Evolutionary conservation across 2,888 invertebrate genomes (phyloP).

Genomic region (Meteorus cinctellus): DNA sequence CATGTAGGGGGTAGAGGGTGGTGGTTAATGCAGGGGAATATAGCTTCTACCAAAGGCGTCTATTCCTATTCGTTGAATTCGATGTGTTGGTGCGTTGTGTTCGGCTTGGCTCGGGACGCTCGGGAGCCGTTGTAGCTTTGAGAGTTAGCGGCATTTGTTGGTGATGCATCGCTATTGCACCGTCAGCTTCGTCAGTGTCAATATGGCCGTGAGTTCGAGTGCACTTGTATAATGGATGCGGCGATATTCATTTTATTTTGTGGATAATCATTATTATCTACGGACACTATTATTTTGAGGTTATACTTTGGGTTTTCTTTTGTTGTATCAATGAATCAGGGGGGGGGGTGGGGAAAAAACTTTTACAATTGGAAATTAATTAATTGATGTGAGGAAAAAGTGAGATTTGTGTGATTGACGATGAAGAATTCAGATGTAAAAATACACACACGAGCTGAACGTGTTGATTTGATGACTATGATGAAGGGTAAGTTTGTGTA

Average conservation of each 20-base stretch:
- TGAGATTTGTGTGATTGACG: background rate
- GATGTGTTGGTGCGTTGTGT: background rate
- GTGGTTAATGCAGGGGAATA: background rate
- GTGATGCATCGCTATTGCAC: constrained; percentile 1
- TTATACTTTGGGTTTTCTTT: background rate
- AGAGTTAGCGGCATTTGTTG: background rate
- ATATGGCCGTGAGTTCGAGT: constrained; percentile 51
- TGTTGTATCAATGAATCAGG: background rate
- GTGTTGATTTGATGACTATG: background rate
- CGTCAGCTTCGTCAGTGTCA: constrained; percentile 44
- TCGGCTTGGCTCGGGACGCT: background rate
- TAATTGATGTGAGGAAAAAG: background rate
- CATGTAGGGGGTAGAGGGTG: background rate
- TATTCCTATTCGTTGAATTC: background rate
- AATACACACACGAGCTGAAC: background rate
- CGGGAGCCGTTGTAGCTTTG: background rate
- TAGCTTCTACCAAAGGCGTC: background rate
- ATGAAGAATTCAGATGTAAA: background rate
- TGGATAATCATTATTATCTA: background rate
- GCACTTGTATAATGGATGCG: constrained; percentile 47
- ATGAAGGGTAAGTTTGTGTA: background rate
- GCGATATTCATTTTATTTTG: background rate
- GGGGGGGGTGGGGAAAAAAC: background rate
- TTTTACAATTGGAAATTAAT: background rate
- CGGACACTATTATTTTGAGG: background rate